Base-by-base conservation (phyloP, 2,888 invertebrate genomes). In the Acleris cristana region DNA sequence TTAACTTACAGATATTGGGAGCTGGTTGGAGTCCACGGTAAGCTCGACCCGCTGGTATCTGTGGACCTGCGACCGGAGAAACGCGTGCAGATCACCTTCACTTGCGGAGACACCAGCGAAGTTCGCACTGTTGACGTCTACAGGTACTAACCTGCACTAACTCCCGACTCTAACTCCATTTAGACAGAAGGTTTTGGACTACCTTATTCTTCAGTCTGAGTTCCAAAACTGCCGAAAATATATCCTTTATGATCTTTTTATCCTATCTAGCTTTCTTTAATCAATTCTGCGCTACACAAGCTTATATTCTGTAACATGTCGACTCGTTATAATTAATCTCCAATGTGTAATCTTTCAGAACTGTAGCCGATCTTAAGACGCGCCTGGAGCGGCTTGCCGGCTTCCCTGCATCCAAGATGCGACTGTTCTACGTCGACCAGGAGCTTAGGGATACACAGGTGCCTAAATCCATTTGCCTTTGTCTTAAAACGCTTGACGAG, bases 351-450 rank as follows among this genome's bases (percentile, higher is more conserved):
- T 34, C 58, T 84, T 94, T 76, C 84, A 94, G 96, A 81, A 96
- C 96, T 55, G 97, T 98, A 18, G 94, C 95, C 67, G 98, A 98
- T 83, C 88, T 98, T 72, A 98, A 97, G 88, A 93, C 94, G 54
- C 95, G 96, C 74, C 87, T 98, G 79, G 97, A 97, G 83, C 94
- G 95, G 45, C 94, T 97, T 81, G 95, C 97, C 61, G 96, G 97
- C 64, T 95, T 98, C 83, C 95, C 97, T 44, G 96, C 96, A 0
- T 94, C 95, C 62, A 96, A 96, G 87, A 97, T 98, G 97, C 94
- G 97, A 72, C 93, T 99, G 21, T 98, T 96, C 88, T 98, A 98
- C 84, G 95, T 97, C 12, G 98, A 98, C 84, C 96, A 97, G 86
- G 96, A 96, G 76, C 89, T 95, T 57, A 91, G 95, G 71, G 95